Conservation (phyloP, 2,113 vertebrate genomes). For the Nothocercus nigrocapillus region DNA sequence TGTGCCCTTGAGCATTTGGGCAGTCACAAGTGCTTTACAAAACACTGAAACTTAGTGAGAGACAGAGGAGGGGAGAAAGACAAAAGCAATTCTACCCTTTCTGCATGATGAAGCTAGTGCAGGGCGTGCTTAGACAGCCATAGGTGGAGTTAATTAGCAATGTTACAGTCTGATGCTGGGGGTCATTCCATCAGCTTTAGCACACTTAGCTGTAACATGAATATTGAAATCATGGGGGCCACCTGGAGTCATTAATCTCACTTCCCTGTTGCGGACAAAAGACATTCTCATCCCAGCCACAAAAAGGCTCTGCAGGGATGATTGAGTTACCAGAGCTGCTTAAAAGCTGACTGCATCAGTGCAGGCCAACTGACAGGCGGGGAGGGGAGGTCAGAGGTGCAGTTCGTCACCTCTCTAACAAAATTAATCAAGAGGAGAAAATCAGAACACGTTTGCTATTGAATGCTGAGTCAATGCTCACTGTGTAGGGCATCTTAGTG, state of each 20-base stretch:
- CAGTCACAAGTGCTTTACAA: background rate
- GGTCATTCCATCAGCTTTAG: background rate
- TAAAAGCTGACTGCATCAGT: constrained; percentile 4
- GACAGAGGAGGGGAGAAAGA: background rate
- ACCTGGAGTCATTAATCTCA: background rate
- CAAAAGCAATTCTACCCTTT: background rate
- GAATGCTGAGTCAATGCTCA: background rate
- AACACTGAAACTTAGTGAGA: background rate
- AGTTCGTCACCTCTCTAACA: constrained; percentile 53
- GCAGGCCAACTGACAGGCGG: constrained; percentile 4
- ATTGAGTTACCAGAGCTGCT: constrained; percentile 17
- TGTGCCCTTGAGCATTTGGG: background rate
- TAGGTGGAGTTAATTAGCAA: background rate
- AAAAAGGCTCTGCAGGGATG: constrained; percentile 32
- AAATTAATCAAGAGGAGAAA: constrained; percentile 55
- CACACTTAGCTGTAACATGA: background rate
- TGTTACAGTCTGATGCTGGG: background rate
- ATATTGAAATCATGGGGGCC: background rate
- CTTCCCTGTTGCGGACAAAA: background rate
- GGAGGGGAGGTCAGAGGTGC: constrained; percentile 41
- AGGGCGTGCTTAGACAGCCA: fast-evolving
- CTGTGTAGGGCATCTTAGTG: background rate
- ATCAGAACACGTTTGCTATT: constrained; percentile 17
- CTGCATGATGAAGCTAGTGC: fast-evolving
- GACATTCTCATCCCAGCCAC: background rate